Evolutionary conservation across 2,888 invertebrate genomes (phyloP).

Genomic region (Thumatha senex): DNA sequence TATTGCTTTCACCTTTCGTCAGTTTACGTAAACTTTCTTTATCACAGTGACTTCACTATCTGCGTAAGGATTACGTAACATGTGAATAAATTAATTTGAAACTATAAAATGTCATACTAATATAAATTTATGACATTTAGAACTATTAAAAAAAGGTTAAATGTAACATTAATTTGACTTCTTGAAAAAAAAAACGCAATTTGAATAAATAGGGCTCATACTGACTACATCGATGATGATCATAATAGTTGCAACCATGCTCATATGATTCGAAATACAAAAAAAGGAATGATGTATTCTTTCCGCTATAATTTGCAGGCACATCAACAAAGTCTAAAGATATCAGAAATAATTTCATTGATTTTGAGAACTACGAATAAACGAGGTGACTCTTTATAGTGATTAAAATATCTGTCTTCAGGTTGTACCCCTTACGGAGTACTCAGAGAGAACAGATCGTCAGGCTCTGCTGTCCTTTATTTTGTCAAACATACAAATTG

Average conservation of each 20-base stretch:
- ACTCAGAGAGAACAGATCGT: too few relatives aligned
- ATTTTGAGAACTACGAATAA: background rate
- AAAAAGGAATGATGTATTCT: background rate
- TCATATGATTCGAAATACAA: background rate
- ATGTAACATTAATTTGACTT: too few relatives aligned
- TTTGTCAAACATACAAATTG: too few relatives aligned
- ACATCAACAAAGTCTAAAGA: background rate
- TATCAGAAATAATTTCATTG: background rate
- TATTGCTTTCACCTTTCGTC: conserved; percentile 66
- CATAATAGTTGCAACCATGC: too few relatives aligned
- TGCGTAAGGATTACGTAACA: conserved; percentile 47
- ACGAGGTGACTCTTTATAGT: too few relatives aligned
- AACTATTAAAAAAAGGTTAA: too few relatives aligned
- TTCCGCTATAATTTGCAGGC: background rate
- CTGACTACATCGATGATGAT: too few relatives aligned
- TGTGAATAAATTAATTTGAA: conserved; percentile 13
- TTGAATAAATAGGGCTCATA: too few relatives aligned
- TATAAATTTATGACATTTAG: background rate
- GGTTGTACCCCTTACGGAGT: too few relatives aligned
- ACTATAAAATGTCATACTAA: conserved; percentile 6
- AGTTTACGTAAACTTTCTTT: conserved; percentile 69
- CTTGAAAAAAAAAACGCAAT: background rate
- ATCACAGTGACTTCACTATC: conserved; percentile 46
- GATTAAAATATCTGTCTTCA: too few relatives aligned
- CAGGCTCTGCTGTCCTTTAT: too few relatives aligned